Conservation (phyloP, 2,888 invertebrate genomes). For the Agonopterix alstromeriana region DNA sequence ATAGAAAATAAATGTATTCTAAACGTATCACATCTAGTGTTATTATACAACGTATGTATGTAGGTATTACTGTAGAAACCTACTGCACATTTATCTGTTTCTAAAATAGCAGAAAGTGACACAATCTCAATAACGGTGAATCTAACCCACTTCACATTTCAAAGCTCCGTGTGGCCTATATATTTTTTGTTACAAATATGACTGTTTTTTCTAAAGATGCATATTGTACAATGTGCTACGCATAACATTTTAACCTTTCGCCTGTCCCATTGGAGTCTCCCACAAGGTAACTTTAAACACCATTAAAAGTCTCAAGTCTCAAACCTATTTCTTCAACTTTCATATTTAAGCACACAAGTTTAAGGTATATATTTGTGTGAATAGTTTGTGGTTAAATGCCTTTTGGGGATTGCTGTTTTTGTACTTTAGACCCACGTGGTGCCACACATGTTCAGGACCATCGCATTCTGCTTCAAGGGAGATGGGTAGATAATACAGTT, state of each 20-base stretch:
- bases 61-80: too few species aligned
- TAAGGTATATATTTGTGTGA: background rate
- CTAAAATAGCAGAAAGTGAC: too few species aligned
- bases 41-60: too few species aligned
- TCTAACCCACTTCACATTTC: too few species aligned
- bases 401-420: constrained; percentile 15
- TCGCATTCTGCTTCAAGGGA: constrained; percentile 60
- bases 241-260: constrained; percentile 64
- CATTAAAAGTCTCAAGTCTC: constrained; percentile 8
- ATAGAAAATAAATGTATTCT: too few species aligned
- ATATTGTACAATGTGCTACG: constrained; percentile 57
- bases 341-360: background rate
- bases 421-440: constrained; percentile 64
- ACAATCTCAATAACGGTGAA: too few species aligned
- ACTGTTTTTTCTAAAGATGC: constrained; percentile 26
- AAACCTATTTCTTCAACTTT: too few species aligned
- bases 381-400: background rate
- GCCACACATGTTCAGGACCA: constrained; percentile 61
- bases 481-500: constrained; percentile 42
- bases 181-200: constrained; percentile 20
- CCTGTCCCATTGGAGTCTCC: constrained; percentile 61
- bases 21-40: too few species aligned
- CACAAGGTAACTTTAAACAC: constrained; percentile 53
- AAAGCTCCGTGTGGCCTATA: constrained; percentile 11
- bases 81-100: too few species aligned